A percentile compares a stretch with the other conserved stretches of the same genome.
Conservation (phyloP, 2,113 vertebrate species). For the Ptilorrhoa leucosticta region DNA sequence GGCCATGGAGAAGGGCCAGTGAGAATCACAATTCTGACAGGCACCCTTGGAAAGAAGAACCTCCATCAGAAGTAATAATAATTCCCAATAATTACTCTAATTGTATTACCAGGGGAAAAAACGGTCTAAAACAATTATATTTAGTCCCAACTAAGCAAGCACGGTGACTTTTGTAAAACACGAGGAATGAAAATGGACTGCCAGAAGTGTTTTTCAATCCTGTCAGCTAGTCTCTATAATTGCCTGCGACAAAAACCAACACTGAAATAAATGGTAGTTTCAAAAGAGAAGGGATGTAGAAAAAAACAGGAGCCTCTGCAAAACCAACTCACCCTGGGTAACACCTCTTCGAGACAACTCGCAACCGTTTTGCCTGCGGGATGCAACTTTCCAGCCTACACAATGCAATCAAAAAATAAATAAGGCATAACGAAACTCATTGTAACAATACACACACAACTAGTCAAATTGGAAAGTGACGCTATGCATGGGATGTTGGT, state of each 20-base stretch:
- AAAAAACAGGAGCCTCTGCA: background rate
- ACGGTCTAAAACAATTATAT: background rate
- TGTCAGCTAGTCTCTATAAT: background rate
- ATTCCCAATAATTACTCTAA: background rate
- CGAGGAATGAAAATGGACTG: background rate
- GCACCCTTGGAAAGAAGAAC: background rate
- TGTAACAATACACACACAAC: background rate
- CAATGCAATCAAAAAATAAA: background rate
- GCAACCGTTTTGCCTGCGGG: constrained; percentile 57
- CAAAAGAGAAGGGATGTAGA: background rate
- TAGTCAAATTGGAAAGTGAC: background rate
- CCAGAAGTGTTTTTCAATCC: background rate
- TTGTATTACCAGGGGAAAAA: background rate
- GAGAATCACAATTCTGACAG: background rate
- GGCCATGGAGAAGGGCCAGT: background rate
- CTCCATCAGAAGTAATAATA: background rate
- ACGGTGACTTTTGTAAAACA: background rate
- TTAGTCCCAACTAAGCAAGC: background rate
- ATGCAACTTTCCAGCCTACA: constrained; percentile 77
- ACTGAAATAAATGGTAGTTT: rapidly evolving
- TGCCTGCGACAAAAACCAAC: background rate
- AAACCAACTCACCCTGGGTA: constrained; percentile 69
- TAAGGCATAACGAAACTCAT: background rate
- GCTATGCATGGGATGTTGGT: background rate
- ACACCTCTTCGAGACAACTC: constrained; percentile 72